Conservation (phyloP, 2,113 vertebrate genomes). For the Tylochromis polylepis region DNA sequence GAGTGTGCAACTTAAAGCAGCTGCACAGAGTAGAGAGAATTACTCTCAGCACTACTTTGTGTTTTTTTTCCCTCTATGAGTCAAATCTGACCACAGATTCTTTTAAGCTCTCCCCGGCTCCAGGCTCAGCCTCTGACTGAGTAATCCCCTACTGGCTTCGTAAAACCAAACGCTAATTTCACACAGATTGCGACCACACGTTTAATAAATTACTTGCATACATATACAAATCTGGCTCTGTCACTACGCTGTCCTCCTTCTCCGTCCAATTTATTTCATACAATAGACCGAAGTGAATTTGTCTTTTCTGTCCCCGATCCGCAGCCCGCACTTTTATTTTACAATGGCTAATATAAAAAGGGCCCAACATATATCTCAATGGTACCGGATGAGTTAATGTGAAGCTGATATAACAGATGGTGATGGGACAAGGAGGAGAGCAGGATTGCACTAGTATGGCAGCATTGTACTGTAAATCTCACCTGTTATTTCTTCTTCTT, state of each 20-base stretch:
- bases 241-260: not conserved
- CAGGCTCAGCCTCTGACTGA: not conserved
- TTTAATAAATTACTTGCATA: conserved; percentile 10
- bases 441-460: not conserved
- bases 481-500: not conserved
- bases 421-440: not conserved
- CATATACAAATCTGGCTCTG: not conserved
- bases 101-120: not conserved
- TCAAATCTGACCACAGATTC: not conserved
- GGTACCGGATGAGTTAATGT: not conserved
- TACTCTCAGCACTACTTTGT: not conserved
- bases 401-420: conserved; percentile 19
- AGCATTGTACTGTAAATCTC: conserved; percentile 6
- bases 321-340: not conserved
- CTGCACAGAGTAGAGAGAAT: not conserved
- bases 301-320: not conserved
- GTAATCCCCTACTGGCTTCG: conserved; percentile 1
- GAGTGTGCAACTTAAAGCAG: not conserved
- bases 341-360: not conserved
- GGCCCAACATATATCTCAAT: not conserved
- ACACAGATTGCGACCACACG: not conserved
- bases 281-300: not conserved
- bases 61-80: not conserved
- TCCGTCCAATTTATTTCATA: not conserved
- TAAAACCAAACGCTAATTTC: conserved; percentile 15